Conservation (phyloP, 1,140 invertebrate genomes). For the Pseudomyrmex dendroicus region DNA sequence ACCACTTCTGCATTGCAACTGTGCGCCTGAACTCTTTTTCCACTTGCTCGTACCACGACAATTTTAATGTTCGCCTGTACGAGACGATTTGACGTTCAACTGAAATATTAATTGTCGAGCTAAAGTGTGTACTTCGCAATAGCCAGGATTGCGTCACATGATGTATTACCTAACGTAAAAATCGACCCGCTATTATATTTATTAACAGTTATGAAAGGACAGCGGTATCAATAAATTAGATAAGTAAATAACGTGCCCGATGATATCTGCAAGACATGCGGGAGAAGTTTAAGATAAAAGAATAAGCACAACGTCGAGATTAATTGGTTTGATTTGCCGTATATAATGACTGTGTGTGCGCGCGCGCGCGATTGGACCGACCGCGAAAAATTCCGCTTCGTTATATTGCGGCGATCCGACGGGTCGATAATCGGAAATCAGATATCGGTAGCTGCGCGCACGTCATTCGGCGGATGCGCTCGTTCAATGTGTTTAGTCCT, state of each 20-base stretch:
- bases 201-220: background rate
- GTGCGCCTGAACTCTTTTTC: conserved; percentile 23
- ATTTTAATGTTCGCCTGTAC: conserved; percentile 12
- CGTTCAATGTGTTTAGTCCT: conserved; percentile 42
- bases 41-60: conserved; percentile 14
- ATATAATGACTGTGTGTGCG: background rate
- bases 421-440: conserved; percentile 35
- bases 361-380: conserved; percentile 15
- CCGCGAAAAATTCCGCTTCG: conserved; percentile 29
- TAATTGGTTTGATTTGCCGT: conserved; percentile 30
- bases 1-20: conserved; percentile 64
- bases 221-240: background rate
- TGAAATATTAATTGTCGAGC: conserved; percentile 2
- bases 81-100: conserved; percentile 5
- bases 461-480: conserved; percentile 38
- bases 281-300: background rate
- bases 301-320: conserved; percentile 22
- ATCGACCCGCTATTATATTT: background rate
- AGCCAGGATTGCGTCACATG: background rate
- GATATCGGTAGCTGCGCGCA: conserved; percentile 23
- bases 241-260: background rate
- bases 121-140: background rate
- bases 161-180: background rate
- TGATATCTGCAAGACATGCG: background rate
- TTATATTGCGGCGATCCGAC: conserved; percentile 20